Evolutionary conservation across 2,797 vertebrate genomes (phyloP), one percentile per base, ranked within the genome.

Genomic region (Huso huso): DNA sequence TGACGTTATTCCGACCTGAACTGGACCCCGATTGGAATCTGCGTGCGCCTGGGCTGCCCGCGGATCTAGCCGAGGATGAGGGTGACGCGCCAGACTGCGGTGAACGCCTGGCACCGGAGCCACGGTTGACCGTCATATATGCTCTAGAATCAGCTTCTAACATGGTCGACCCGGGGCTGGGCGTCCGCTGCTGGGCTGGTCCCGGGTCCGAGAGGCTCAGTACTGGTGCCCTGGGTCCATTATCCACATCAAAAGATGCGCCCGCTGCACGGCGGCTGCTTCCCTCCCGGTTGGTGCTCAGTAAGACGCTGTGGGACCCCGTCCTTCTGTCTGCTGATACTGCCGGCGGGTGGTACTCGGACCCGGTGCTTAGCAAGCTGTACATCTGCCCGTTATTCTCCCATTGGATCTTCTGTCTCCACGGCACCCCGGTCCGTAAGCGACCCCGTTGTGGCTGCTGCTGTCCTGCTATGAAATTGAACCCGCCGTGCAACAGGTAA

Each of bases 361-460:
- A 77, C 10, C 84, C 87, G 0, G 84, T 86, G 79, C 86, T 90
- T 70, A 86, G 72, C 18, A 92, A 74, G 66, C 85, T 87, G 74
- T 79, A 86, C 55, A 87, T 74, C 60, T 81, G 84, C 0, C 91
- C 87, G 71, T 87, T 86, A 66, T 81, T 89, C 69, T 86, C 75
- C 91, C 90, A 91, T 68, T 83, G 84, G 49, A 85, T 76, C 57
- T 76, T 81, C 55, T 90, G 84, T 70, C 72, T 83, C 90, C 90
- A 91, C 11, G 84, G 81, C 6, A 37, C 4, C 23, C 77, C 83
- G 1, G 49, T 60, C 6, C 66, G 62, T 49, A 37, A 37, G 23
- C 23, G 23, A 37, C 73, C 55, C 72, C 75, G 74, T 69, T 75
- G 13, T 18, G 8, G 65, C 73, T 66, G 72, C 7, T 76, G 76